Evolutionary conservation across 2,888 invertebrate genomes (phyloP), one percentile per base, ranked within the genome.

Genomic region (Alsophila aescularia): DNA sequence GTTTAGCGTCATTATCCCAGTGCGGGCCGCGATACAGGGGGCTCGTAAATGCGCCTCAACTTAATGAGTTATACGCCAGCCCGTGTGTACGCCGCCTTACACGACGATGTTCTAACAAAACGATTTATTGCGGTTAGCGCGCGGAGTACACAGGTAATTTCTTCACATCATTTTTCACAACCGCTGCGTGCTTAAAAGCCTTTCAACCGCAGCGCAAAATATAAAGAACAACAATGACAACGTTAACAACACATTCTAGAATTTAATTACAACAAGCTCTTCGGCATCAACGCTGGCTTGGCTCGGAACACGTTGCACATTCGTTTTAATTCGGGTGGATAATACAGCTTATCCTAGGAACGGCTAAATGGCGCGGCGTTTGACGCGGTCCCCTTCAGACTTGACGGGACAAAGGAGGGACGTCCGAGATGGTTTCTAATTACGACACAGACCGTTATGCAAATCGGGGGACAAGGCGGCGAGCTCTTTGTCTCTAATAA

Each of bases 401-500:
- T 77, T 78, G 85, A 83, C 83, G 82, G 81, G 77, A 85, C 88
- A 88, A 89, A 88, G 90, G 87, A 81, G 79, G 81, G 79, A 77
- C 83, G 82, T 82, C 81, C 83, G 87, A 90, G 90, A 90, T 86
- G 90, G 88, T 88, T 89, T 90, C 90, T 90, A 91, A 91, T 91
- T 91, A 91, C 90, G 86, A 83, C 84, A 79, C 86, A 81, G 87
- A 81, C 79, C 88, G 90, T 89, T 91, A 90, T 91, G 90, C 90
- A 90, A 90, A 91, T 90, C 85, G 85, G 73, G 84, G 80, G 75
- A 70, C 74, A 77, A 72, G 72, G 82, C 79, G 79, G 79, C 77
- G 72, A 75, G 83, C 79, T 80, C 83, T 82, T 78, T 85, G 87
- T 87, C 88, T 90, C 82, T 90, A 90, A 90, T 90, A 90, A 88